Percentiles rank a stretch among this genome's conserved stretches.
phyloP scores from a whole-genome alignment of 1,140 invertebrate genomes.

The Linepithema humile region DNA sequence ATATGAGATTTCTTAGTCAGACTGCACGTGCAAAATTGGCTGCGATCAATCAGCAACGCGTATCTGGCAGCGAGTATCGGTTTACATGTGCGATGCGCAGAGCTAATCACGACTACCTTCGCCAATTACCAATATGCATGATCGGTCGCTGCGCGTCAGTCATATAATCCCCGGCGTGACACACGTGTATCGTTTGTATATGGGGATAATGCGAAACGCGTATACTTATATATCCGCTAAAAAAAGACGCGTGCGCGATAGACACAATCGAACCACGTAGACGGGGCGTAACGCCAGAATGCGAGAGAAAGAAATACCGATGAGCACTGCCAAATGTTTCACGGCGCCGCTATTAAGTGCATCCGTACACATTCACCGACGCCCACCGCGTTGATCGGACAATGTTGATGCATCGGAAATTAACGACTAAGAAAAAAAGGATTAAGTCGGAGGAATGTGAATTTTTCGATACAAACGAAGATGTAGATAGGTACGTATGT shows the following conservation, averaged over 20 bases:
- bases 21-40: conserved; percentile 35
- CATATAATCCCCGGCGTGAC: conserved; percentile 24
- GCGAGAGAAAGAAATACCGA: conserved; percentile 17
- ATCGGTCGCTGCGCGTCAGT: conserved; percentile 17
- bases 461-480: not conserved
- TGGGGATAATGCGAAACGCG: not conserved
- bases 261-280: conserved; percentile 34
- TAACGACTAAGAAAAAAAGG: not conserved
- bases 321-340: conserved; percentile 36
- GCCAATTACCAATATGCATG: conserved; percentile 41
- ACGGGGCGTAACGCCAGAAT: conserved; percentile 33
- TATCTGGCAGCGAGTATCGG: conserved; percentile 19
- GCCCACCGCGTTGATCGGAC: not conserved
- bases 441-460: not conserved
- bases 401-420: not conserved
- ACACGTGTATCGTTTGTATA: conserved; percentile 13
- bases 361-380: not conserved
- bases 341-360: conserved; percentile 29
- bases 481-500: no score
- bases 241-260: conserved; percentile 40
- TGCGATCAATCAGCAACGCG: conserved; percentile 46
- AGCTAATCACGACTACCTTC: conserved; percentile 43
- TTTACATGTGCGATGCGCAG: conserved; percentile 35
- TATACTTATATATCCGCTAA: not conserved
- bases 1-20: conserved; percentile 33